A percentile compares a stretch with the other conserved stretches of the same genome.
Evolutionary conservation across 2,797 vertebrate genomes (phyloP).

Genomic region (Acropternis orthonyx): DNA sequence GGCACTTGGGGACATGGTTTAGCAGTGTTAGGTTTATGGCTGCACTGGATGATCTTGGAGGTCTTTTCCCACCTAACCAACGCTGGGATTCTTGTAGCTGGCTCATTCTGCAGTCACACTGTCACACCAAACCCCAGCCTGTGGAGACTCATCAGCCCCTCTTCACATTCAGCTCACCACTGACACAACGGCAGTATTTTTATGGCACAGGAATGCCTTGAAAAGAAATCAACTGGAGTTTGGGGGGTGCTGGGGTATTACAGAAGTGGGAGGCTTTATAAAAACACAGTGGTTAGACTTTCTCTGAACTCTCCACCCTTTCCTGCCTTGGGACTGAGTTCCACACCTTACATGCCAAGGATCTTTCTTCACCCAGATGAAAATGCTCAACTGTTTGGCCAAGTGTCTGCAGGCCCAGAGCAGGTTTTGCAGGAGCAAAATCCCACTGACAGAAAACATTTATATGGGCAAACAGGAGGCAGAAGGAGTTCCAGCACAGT

Average conservation of each 20-base stretch:
- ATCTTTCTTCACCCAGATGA: neutral
- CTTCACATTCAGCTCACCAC: neutral
- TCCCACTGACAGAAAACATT: neutral
- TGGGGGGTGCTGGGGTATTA: neutral
- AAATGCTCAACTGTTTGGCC: neutral
- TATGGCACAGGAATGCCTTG: neutral
- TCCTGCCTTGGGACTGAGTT: neutral
- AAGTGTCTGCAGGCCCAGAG: neutral
- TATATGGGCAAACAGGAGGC: neutral
- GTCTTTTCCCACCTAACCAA: neutral
- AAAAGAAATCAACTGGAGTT: neutral
- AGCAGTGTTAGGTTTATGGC: too few species aligned
- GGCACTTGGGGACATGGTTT: neutral
- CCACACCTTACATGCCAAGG: neutral
- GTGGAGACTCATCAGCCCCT: neutral
- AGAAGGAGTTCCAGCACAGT: neutral
- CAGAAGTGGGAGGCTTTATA: neutral
- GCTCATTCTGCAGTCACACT: neutral
- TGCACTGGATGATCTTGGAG: accelerated
- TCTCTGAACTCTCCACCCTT: neutral
- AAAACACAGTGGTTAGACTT: neutral
- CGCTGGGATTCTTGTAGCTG: neutral
- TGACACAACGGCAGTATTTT: neutral
- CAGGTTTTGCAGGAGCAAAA: neutral
- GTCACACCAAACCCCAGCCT: neutral